A percentile compares a stretch with the other conserved stretches of the same genome.
Evolutionary conservation across 2,888 invertebrate genomes (phyloP).

Genomic region (Alloplasta piceator): DNA sequence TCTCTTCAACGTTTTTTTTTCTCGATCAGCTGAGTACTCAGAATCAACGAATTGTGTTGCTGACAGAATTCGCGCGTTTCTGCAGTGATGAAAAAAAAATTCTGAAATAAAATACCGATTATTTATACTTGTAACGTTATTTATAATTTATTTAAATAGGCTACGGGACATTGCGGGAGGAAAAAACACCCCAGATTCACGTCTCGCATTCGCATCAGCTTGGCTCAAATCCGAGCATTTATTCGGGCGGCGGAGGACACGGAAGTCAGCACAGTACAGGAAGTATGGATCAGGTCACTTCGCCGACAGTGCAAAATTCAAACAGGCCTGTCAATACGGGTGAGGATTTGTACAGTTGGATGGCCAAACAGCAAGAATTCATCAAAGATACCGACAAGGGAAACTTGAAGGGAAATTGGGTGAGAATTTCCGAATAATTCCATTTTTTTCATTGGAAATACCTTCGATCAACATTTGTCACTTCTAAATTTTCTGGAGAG

Average conservation of each 20-base stretch:
- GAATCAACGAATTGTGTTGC: not conserved
- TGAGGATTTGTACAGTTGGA: constrained; percentile 98
- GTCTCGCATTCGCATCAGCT: constrained; percentile 83
- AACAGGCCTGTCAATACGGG: constrained; percentile 86
- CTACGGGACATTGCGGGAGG: constrained; percentile 90
- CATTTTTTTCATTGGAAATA: not conserved
- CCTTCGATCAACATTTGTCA: too few species aligned
- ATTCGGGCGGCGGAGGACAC: constrained; percentile 81
- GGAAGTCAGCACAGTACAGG: constrained; percentile 82
- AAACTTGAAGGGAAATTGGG: constrained; percentile 82
- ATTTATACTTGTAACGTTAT: not conserved
- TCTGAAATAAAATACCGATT: not conserved
- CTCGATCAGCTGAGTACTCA: not conserved
- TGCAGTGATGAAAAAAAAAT: too few species aligned
- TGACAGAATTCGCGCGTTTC: too few species aligned
- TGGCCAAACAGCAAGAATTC: constrained; percentile 94
- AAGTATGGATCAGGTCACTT: constrained; percentile 81
- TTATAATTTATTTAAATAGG: constrained; percentile 83
- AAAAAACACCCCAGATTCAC: constrained; percentile 84
- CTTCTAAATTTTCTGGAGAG: not conserved
- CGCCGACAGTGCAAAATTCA: constrained; percentile 85
- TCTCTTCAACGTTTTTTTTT: constrained; percentile 21
- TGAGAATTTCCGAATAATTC: constrained; percentile 64
- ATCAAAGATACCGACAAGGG: constrained; percentile 83
- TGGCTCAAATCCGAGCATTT: constrained; percentile 88